Evolutionary conservation across 2,888 invertebrate genomes (phyloP), one percentile per base, ranked within the genome.

Genomic region (Ichneumoninae sp.): DNA sequence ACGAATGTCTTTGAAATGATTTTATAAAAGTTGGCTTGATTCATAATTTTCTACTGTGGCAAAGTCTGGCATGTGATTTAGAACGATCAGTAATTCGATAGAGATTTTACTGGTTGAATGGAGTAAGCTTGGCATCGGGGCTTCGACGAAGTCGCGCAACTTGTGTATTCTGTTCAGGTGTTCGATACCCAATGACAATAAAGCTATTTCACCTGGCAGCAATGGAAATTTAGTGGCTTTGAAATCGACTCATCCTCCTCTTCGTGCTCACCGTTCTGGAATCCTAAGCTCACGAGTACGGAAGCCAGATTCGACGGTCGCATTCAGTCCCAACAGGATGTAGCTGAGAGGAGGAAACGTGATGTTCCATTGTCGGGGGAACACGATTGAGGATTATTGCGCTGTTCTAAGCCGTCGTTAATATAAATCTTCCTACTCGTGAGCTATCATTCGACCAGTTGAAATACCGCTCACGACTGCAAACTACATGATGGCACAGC

Each of bases 361-460:
- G 72, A 78, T 74, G 65, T 47, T 54, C 19, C 36, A 57, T 57
- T 52, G 57, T 60, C 19, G 79, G 22, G 33, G 44, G 16, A 44
- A 78, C 57, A 79, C 78, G 79, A 82, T 76, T 33, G 52, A 72
- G 76, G 76, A 80, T 82, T 84, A 78, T 74, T 74, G 62, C 62
- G 30, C 40, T 26, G 33, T 68, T 62, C 82, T 60, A 19, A 71
- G 70, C 79, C 80, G 69, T 82, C 85, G 89, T 90, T 88, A 90
- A 90, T 89, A 89, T 86, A 87, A 90, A 89, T 89, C 86, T 87
- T 87, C 79, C 87, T 90, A 90, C 90, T 90, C 86, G 87, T 86
- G 88, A 90, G 85, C 86, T 80, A 89, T 90, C 88, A 86, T 86
- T 86, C 52, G 57, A 54, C 65, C 71, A 52, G 65, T n/a, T 68